Conservation (phyloP, 2,888 invertebrate genomes). For the Nymphalis c-album region DNA sequence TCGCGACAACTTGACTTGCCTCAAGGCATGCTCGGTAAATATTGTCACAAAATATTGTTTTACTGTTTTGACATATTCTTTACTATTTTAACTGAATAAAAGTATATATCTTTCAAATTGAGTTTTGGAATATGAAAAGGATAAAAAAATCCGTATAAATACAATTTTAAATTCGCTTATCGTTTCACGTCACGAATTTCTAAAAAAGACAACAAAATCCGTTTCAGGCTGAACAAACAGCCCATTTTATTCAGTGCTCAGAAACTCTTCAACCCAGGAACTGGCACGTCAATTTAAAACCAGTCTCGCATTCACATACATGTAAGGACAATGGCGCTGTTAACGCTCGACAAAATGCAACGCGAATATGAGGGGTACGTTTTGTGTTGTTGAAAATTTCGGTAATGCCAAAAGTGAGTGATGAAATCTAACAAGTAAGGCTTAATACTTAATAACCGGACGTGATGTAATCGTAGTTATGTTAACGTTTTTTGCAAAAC, state of each 20-base stretch:
- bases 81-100: too few relatives aligned
- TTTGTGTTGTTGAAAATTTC: slow-evolving; percentile 22
- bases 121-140: neutral
- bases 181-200: neutral
- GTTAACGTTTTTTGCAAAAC: too few relatives aligned
- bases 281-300: slow-evolving; percentile 26
- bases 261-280: slow-evolving; percentile 27
- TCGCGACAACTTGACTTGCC: too few relatives aligned
- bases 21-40: too few relatives aligned
- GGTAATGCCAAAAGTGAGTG: slow-evolving; percentile 20
- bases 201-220: slow-evolving; percentile 10
- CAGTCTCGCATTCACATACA: slow-evolving; percentile 25
- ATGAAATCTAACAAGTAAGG: slow-evolving; percentile 1
- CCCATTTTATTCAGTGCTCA: slow-evolving; percentile 24
- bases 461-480: too few relatives aligned
- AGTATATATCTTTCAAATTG: too few relatives aligned
- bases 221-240: slow-evolving; percentile 19
- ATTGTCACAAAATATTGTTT: too few relatives aligned
- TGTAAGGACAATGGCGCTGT: slow-evolving; percentile 34
- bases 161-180: slow-evolving; percentile 5
- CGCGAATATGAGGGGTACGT: slow-evolving; percentile 25
- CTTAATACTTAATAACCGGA: too few relatives aligned
- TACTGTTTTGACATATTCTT: too few relatives aligned
- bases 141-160: neutral
- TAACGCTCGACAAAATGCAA: slow-evolving; percentile 31